A percentile compares a stretch with the other conserved stretches of the same genome.
Conservation (phyloP, 2,888 invertebrate genomes). For the Pterostichus niger region DNA sequence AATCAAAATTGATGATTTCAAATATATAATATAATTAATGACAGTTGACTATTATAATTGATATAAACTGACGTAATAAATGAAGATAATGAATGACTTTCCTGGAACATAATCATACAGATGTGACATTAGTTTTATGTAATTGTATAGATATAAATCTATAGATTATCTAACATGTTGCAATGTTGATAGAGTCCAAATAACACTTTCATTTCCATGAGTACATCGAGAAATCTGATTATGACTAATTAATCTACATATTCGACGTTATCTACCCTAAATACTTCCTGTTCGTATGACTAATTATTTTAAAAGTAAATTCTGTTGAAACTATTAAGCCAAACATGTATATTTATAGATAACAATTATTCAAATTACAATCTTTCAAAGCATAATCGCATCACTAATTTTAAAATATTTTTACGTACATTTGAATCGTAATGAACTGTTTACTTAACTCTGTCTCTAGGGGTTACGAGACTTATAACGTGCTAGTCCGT, state of each 20-base stretch:
- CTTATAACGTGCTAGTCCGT: too few species aligned
- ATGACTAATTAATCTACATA: slow-evolving; percentile 1
- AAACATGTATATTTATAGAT: not conserved
- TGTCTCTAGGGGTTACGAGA: too few species aligned
- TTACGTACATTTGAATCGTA: too few species aligned
- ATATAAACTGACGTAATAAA: too few species aligned
- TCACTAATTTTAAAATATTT: not conserved
- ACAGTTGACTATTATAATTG: too few species aligned
- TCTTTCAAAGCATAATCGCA: not conserved
- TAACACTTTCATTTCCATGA: slow-evolving; percentile 3
- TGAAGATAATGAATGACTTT: too few species aligned
- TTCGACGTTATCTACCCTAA: slow-evolving; percentile 13
- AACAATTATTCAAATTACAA: not conserved
- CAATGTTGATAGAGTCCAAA: not conserved
- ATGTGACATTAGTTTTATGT: too few species aligned
- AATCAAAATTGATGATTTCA: too few species aligned
- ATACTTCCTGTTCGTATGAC: slow-evolving; percentile 13
- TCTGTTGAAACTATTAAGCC: not conserved
- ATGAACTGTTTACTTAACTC: too few species aligned
- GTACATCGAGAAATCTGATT: not conserved
- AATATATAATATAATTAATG: too few species aligned
- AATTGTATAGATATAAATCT: not conserved
- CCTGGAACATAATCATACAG: too few species aligned
- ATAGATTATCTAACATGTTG: not conserved
- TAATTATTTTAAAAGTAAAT: slow-evolving; percentile 4